A percentile compares a stretch with the other conserved stretches of the same genome.
phyloP scores from a whole-genome alignment of 2,888 invertebrate species.

The Synanthedon tipuliformis region DNA sequence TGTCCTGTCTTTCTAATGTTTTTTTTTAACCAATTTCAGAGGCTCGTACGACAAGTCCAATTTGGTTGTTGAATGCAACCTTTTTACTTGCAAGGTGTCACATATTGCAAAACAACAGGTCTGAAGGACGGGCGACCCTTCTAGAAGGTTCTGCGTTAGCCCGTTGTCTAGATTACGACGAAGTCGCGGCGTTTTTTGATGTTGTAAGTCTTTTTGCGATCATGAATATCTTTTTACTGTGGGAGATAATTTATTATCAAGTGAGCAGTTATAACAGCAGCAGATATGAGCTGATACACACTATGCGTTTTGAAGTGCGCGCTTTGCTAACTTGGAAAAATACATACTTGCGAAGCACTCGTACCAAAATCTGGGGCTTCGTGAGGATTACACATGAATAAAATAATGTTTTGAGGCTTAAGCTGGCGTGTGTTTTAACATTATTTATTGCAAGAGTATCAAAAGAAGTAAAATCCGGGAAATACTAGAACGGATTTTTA shows the following conservation, averaged over 20 bases:
- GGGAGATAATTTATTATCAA: no score
- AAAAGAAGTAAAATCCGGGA: no score
- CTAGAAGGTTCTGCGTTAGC: constrained; percentile 36
- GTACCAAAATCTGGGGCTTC: no score
- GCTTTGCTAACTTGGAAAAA: no score
- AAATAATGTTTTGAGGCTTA: constrained; percentile 9
- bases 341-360: no score
- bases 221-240: no score
- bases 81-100: constrained; percentile 53
- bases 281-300: no score
- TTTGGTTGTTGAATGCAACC: constrained; percentile 47
- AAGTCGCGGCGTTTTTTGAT: constrained; percentile 50
- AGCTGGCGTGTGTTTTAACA: constrained; percentile 2
- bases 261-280: no score
- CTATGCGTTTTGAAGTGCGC: no score
- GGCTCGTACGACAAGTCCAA: constrained; percentile 31
- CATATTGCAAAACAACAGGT: constrained; percentile 50
- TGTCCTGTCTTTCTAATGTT: no score
- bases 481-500: no score
- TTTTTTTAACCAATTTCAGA: constrained; percentile 20
- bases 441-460: constrained; percentile 2
- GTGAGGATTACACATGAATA: constrained; percentile 8
- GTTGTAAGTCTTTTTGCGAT: constrained; percentile 25
- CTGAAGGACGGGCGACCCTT: constrained; percentile 47
- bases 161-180: constrained; percentile 26